Evolutionary conservation across 1,140 invertebrate species (phyloP).

Genomic region (Macrotrachela quadricornifera): DNA sequence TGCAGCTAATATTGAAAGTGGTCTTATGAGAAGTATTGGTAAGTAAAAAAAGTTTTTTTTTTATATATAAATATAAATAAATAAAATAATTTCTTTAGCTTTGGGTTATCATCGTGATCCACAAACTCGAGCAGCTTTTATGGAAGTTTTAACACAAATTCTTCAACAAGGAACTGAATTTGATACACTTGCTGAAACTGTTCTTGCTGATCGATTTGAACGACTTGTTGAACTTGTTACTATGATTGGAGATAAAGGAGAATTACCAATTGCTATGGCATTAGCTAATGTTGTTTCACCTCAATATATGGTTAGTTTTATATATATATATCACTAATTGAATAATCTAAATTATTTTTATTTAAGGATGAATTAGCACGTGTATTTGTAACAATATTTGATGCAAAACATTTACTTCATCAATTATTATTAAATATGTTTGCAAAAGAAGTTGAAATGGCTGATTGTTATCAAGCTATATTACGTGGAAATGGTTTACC

Average conservation of each 20-base stretch:
- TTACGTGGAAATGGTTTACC: slow-evolving; percentile 85
- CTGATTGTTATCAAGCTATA: slow-evolving; percentile 73
- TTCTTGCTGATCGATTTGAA: slow-evolving; percentile 73
- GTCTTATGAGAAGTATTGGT: slow-evolving; percentile 54
- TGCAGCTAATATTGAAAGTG: slow-evolving; percentile 93
- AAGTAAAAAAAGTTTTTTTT: too few relatives aligned
- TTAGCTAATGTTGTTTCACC: slow-evolving; percentile 81
- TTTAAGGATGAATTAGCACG: slow-evolving; percentile 60
- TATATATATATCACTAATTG: too few relatives aligned
- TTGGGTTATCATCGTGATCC: slow-evolving; percentile 85
- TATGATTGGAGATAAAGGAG: slow-evolving; percentile 74
- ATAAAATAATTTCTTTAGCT: slow-evolving; percentile 35
- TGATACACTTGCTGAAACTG: slow-evolving; percentile 85
- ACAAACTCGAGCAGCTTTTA: slow-evolving; percentile 84
- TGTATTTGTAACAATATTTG: slow-evolving; percentile 86
- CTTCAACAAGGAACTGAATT: slow-evolving; percentile 93
- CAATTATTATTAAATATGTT: slow-evolving; percentile 96
- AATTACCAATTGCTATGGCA: slow-evolving; percentile 89
- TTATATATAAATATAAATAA: too few relatives aligned
- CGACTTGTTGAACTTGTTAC: slow-evolving; percentile 86
- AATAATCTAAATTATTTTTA: too few relatives aligned
- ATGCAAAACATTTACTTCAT: slow-evolving; percentile 79
- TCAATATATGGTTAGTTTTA: slow-evolving; percentile 44
- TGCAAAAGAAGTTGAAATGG: slow-evolving; percentile 57
- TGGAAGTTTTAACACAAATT: slow-evolving; percentile 88